Evolutionary conservation across 2,888 invertebrate genomes (phyloP).

Genomic region (Nudaria mundana): DNA sequence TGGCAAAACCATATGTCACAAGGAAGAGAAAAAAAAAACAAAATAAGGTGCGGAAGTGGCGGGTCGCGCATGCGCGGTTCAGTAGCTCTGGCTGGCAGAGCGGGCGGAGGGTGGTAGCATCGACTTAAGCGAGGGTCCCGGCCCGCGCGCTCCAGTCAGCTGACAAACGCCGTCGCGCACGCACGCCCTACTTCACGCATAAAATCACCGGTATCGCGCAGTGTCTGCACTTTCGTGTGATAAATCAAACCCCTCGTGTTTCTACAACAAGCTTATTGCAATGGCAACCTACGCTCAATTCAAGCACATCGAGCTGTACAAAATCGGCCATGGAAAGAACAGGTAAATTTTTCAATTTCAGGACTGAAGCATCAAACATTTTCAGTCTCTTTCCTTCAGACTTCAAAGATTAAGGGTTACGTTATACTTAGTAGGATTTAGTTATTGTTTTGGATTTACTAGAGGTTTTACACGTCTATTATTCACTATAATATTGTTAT

Average conservation of each 20-base stretch:
- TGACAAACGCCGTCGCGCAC: constrained; percentile 58
- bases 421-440: constrained; percentile 3
- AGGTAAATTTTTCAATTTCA: constrained; percentile 80
- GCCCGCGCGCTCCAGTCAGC: constrained; percentile 78
- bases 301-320: constrained; percentile 96
- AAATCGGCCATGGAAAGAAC: constrained; percentile 96
- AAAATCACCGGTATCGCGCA: constrained; percentile 44
- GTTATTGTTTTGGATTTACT: not conserved
- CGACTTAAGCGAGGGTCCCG: constrained; percentile 73
- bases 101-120: constrained; percentile 75
- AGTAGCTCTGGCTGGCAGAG: constrained; percentile 64
- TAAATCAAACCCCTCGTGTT: constrained; percentile 44
- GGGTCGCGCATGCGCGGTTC: constrained; percentile 54
- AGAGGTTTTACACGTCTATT: not conserved
- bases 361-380: constrained; percentile 43
- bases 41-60: constrained; percentile 53
- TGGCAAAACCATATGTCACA: constrained; percentile 31
- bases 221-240: constrained; percentile 52
- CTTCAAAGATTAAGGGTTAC: constrained; percentile 37
- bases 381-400: constrained; percentile 36
- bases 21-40: constrained; percentile 41
- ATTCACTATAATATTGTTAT: not conserved
- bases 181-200: constrained; percentile 42
- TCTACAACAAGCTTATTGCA: constrained; percentile 28
- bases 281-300: constrained; percentile 97